A percentile compares a stretch with the other conserved stretches of the same genome.
These are phyloP conservation scores for Cinclus mexicanus DNA, from an alignment of 2,113 vertebrate species.

Conservation along the genomic window DNA sequence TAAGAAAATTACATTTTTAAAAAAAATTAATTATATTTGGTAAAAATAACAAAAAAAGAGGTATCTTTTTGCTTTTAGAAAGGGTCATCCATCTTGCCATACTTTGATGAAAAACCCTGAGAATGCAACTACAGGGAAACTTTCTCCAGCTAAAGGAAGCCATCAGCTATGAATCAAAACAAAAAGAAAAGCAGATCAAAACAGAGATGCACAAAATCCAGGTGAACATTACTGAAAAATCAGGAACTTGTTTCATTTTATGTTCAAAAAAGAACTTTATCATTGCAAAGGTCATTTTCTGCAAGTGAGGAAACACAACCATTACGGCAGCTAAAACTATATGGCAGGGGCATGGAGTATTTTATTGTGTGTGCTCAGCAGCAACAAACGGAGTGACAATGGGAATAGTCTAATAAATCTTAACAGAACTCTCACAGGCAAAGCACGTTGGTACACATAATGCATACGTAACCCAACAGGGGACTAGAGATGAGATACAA, in stretches of 20 bases:
- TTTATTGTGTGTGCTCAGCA: background rate
- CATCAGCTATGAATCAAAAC: background rate
- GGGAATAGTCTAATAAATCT: background rate
- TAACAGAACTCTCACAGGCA: background rate
- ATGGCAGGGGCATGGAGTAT: background rate
- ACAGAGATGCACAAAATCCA: background rate
- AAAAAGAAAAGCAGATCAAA: background rate
- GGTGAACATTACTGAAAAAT: background rate
- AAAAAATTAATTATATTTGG: background rate
- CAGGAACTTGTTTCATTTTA: background rate
- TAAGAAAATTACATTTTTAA: background rate
- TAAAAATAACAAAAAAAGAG: background rate
- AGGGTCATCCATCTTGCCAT: background rate
- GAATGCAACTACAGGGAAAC: background rate
- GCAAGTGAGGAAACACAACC: background rate
- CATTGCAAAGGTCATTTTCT: background rate
- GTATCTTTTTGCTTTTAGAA: background rate
- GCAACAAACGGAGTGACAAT: background rate
- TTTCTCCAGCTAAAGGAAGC: background rate
- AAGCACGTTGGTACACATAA: background rate
- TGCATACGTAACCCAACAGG: background rate
- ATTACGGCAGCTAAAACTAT: background rate
- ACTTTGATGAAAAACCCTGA: background rate
- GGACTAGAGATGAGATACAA: background rate
- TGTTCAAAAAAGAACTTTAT: background rate